Evolutionary conservation across 2,797 vertebrate genomes (phyloP).

Genomic region (Myotis daubentonii): DNA sequence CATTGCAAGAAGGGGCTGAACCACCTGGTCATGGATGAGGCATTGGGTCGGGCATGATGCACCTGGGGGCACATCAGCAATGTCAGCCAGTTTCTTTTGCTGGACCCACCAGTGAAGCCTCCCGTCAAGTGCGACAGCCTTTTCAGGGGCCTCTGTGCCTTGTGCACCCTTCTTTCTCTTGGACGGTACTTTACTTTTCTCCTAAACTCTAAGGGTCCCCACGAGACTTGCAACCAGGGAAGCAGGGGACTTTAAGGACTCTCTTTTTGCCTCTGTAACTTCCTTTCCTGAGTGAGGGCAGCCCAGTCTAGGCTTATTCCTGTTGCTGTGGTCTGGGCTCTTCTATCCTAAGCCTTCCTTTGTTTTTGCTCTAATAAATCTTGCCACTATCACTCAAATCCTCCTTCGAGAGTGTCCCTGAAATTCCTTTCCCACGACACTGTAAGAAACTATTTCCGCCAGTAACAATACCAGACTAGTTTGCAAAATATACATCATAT

Average conservation of each 20-base stretch:
- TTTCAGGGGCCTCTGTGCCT: no score
- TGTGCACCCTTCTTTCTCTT: no score
- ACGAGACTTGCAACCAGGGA: neutral
- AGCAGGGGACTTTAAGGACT: no score
- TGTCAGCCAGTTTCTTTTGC: neutral
- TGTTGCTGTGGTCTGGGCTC: neutral
- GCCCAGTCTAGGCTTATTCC: no score
- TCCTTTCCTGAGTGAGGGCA: no score
- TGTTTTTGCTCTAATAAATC: neutral
- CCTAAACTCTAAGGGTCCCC: no score
- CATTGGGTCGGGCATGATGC: neutral
- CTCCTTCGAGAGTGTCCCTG: neutral
- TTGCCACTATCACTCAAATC: neutral
- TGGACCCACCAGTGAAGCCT: neutral
- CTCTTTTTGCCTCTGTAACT: no score
- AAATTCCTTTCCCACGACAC: neutral
- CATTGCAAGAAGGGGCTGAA: neutral
- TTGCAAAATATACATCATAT: conserved; percentile 21
- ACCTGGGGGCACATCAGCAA: neutral
- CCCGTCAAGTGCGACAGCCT: neutral
- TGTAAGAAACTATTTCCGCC: neutral
- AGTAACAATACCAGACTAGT: neutral
- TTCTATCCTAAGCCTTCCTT: neutral
- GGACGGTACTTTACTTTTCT: no score
- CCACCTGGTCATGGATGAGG: neutral